phyloP scores from a whole-genome alignment of 1,140 invertebrate species.

The Andrena cerasifolii region DNA sequence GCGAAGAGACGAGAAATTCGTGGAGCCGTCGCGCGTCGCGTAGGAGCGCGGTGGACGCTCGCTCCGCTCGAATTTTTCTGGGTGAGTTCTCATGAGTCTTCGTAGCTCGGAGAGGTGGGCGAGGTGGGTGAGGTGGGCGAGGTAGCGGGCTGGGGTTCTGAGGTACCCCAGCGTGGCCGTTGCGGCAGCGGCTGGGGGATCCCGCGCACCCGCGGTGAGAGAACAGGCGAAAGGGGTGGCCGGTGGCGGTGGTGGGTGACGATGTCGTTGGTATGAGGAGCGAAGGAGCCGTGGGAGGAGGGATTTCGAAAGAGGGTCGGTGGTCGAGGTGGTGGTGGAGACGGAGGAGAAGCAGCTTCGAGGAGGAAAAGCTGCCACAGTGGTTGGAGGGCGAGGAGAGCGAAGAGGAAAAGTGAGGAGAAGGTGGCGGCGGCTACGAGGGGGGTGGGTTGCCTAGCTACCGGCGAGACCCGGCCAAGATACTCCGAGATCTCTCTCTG shows the following conservation, averaged over 20 bases:
- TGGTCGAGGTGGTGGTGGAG: slow-evolving; percentile 59
- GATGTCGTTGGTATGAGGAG: slow-evolving; percentile 36
- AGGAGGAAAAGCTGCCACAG: slow-evolving; percentile 75
- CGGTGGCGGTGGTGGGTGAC: slow-evolving; percentile 34
- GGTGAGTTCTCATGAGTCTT: slow-evolving; percentile 68
- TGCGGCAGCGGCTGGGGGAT: slow-evolving; percentile 80
- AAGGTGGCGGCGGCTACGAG: slow-evolving; percentile 65
- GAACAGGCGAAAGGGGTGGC: slow-evolving; percentile 65
- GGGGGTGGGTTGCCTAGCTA: slow-evolving; percentile 82
- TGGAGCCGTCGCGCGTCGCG: neutral
- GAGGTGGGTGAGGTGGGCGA: too few species aligned
- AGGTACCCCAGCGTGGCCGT: slow-evolving; percentile 81
- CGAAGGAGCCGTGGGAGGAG: slow-evolving; percentile 74
- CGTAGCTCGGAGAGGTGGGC: slow-evolving; percentile 62
- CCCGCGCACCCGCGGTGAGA: slow-evolving; percentile 79
- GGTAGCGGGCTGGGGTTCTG: slow-evolving; percentile 76
- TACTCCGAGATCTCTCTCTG: slow-evolving; percentile 79
- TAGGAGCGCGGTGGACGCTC: slow-evolving; percentile 48
- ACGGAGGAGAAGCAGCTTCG: slow-evolving; percentile 55
- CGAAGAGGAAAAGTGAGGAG: slow-evolving; percentile 64
- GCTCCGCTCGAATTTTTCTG: slow-evolving; percentile 68
- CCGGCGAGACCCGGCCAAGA: slow-evolving; percentile 82
- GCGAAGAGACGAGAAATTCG: neutral
- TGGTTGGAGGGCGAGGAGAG: slow-evolving; percentile 53
- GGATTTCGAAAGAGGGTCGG: slow-evolving; percentile 80